Conservation (phyloP, 2,888 invertebrate genomes). For the Sepioteuthis lessoniana region DNA sequence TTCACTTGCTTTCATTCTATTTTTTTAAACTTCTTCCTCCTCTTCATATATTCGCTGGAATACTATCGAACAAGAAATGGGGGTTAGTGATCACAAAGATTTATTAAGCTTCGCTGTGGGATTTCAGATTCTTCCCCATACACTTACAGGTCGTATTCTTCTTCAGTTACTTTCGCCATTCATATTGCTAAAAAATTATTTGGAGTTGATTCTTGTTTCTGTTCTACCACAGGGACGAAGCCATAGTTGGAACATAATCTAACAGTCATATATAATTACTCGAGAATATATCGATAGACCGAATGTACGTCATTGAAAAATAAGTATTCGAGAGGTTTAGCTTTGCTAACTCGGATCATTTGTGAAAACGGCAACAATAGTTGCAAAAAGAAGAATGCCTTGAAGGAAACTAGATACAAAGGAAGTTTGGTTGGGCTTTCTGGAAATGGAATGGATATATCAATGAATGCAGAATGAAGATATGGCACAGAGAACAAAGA, state of each 20-base stretch:
- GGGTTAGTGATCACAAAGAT: neutral
- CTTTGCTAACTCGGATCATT: neutral
- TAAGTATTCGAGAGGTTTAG: neutral
- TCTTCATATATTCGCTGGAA: neutral
- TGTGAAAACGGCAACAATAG: neutral
- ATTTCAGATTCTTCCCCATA: neutral
- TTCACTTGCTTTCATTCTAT: neutral
- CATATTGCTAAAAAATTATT: neutral
- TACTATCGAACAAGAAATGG: neutral
- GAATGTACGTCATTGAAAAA: neutral
- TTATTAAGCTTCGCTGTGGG: conserved; percentile 6
- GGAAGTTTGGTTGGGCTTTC: too few species aligned
- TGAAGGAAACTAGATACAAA: neutral
- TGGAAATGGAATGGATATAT: too few species aligned
- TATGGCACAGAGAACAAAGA: too few species aligned
- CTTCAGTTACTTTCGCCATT: neutral
- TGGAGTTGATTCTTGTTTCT: neutral
- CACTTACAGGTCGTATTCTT: neutral
- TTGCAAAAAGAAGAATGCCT: neutral
- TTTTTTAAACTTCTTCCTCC: too few species aligned
- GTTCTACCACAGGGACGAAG: neutral
- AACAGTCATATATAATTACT: neutral
- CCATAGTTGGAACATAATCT: neutral
- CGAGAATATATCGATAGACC: neutral
- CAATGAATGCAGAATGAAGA: too few species aligned